phyloP scores from a whole-genome alignment of 1,140 invertebrate genomes.

The Amphibalanus amphitrite region DNA sequence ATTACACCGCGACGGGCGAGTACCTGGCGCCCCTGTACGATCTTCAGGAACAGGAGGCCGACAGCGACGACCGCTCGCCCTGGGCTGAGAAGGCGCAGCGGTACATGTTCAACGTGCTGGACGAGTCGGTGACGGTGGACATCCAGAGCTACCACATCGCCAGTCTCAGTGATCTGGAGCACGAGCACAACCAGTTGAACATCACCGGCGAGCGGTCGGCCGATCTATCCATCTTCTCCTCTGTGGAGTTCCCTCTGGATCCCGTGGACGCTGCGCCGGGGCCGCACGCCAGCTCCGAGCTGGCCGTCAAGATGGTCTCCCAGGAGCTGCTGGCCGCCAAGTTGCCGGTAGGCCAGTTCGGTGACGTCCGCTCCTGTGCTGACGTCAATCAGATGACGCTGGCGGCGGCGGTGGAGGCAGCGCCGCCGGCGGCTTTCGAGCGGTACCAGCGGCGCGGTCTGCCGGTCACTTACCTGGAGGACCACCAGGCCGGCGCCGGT shows the following conservation, averaged over 20 bases:
- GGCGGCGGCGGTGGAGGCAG: conserved; percentile 7
- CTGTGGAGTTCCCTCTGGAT: not conserved
- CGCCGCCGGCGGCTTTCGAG: not conserved
- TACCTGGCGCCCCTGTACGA: conserved; percentile 5
- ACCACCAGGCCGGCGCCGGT: not conserved
- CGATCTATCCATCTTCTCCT: not conserved
- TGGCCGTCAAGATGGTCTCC: not conserved
- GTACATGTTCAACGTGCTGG: conserved; percentile 1
- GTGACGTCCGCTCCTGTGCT: conserved; percentile 3
- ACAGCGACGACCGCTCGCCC: not conserved
- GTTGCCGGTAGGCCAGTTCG: conserved; percentile 6
- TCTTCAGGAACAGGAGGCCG: not conserved
- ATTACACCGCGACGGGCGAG: not conserved
- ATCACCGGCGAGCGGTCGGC: not conserved
- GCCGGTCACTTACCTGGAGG: not conserved
- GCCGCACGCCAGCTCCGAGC: conserved; percentile 1
- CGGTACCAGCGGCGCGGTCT: conserved; percentile 10
- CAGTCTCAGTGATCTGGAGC: not conserved
- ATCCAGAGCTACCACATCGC: not conserved
- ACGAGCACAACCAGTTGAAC: not conserved
- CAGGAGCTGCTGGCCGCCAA: not conserved
- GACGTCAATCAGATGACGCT: conserved; percentile 14
- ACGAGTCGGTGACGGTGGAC: not conserved
- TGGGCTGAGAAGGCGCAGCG: conserved; percentile 4
- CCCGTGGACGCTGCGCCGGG: not conserved